These are phyloP conservation scores for Spodoptera littoralis DNA, from an alignment of 2,888 invertebrate genomes.

Conservation along the genomic window DNA sequence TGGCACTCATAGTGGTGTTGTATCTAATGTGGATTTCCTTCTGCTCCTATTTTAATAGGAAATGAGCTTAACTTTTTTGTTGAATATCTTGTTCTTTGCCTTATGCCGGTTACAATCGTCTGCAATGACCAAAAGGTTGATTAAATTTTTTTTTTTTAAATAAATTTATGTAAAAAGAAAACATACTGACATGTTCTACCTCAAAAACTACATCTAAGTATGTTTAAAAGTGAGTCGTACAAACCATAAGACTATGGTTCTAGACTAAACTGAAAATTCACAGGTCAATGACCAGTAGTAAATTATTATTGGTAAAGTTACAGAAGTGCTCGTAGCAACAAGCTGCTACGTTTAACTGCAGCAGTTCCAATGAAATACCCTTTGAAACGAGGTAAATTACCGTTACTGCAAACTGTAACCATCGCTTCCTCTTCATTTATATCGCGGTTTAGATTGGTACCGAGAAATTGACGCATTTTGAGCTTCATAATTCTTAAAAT, in stretches of 20 bases:
- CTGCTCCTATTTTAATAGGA: too few relatives aligned
- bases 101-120: too few relatives aligned
- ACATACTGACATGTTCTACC: background rate
- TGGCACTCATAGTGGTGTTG: too few relatives aligned
- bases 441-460: background rate
- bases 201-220: background rate
- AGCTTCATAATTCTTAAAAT: background rate
- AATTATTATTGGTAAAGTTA: background rate
- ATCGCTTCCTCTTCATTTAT: constrained; percentile 20
- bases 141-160: too few relatives aligned
- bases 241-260: background rate
- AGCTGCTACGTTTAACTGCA: constrained; percentile 25
- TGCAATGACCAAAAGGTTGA: too few relatives aligned
- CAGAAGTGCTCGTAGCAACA: background rate
- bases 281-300: constrained; percentile 2
- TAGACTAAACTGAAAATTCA: background rate
- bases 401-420: constrained; percentile 5
- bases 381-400: constrained; percentile 18
- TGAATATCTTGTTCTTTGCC: too few relatives aligned
- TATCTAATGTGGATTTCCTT: too few relatives aligned
- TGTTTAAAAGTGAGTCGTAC: too few relatives aligned
- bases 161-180: too few relatives aligned
- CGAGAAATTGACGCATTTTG: background rate
- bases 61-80: too few relatives aligned
- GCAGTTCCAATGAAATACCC: constrained; percentile 24